Conservation (phyloP, 2,797 vertebrate genomes). For the Vireo griseus region DNA sequence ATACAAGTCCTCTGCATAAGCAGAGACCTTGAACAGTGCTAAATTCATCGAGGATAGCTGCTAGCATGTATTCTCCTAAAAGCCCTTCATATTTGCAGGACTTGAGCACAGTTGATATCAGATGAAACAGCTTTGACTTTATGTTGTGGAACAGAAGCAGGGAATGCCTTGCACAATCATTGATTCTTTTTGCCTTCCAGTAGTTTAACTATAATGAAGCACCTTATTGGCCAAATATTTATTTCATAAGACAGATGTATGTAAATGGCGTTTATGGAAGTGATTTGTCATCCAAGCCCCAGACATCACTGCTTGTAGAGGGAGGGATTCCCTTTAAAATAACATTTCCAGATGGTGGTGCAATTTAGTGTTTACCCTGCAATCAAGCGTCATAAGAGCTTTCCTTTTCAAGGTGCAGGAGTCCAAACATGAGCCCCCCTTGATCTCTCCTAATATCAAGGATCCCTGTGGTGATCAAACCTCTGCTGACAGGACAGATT, state of each 20-base stretch:
- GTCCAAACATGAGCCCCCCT: background rate
- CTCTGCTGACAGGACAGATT: background rate
- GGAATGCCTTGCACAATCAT: background rate
- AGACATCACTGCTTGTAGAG: background rate
- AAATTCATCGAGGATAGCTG: background rate
- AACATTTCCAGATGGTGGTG: background rate
- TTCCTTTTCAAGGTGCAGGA: background rate
- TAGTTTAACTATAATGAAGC: background rate
- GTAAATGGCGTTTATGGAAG: background rate
- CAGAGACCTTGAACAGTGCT: background rate
- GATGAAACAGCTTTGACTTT: background rate
- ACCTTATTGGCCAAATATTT: background rate
- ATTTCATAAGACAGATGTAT: background rate
- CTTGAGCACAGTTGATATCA: background rate
- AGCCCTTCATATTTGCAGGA: background rate
- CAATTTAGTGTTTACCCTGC: background rate
- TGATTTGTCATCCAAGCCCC: background rate
- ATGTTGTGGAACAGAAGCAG: background rate
- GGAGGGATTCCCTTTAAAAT: background rate
- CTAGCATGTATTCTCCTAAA: background rate
- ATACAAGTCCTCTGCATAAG: background rate
- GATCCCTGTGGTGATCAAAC: background rate
- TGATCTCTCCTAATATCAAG: background rate
- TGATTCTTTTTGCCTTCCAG: background rate
- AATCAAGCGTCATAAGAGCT: background rate